Evolutionary conservation across 2,888 invertebrate species (phyloP).

Genomic region (Eustalomyia histrio): DNA sequence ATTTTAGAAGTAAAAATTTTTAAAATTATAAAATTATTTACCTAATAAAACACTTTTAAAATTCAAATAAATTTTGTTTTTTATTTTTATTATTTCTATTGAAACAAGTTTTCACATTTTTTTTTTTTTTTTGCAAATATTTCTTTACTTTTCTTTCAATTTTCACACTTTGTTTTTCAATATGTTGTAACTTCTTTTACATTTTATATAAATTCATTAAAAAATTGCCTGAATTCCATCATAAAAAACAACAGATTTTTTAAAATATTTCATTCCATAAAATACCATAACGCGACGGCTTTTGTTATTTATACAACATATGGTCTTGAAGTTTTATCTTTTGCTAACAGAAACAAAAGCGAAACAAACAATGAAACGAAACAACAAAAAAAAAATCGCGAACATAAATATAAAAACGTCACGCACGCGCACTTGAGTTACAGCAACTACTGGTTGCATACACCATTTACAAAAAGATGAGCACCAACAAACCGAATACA

Average conservation of each 20-base stretch:
- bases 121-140: neutral
- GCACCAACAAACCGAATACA: conserved; percentile 51
- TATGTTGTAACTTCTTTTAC: neutral
- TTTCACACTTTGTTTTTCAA: conserved; percentile 7
- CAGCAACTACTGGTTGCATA: conserved; percentile 71
- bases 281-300: conserved; percentile 29
- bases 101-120: neutral
- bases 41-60: neutral
- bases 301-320: conserved; percentile 8
- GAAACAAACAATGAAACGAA: conserved; percentile 4
- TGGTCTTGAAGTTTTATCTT: conserved; percentile 6
- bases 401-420: conserved; percentile 67
- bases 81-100: neutral
- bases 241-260: neutral
- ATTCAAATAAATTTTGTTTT: neutral
- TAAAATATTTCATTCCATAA: conserved; percentile 5
- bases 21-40: neutral
- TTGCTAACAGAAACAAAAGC: conserved; percentile 40
- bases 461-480: conserved; percentile 61
- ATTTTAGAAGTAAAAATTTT: too few relatives aligned
- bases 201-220: neutral
- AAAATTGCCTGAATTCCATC: neutral
- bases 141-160: neutral
- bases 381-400: conserved; percentile 45
- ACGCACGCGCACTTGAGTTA: conserved; percentile 76